phyloP scores from a whole-genome alignment of 2,113 vertebrate genomes.

The Nannospalax galili region DNA sequence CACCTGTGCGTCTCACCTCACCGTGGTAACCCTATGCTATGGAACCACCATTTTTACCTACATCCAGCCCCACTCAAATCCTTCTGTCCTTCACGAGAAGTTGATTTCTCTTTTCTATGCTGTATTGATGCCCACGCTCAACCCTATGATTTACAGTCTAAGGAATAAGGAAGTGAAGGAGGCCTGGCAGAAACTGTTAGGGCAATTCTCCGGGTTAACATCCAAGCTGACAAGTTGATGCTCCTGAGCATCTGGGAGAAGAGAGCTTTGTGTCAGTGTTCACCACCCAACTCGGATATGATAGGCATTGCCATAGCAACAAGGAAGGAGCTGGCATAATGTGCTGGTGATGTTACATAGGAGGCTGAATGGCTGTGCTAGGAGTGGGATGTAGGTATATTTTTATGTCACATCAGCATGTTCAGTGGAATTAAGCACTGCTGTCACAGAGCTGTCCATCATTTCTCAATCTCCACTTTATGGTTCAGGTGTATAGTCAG shows the following conservation, averaged over 20 bases:
- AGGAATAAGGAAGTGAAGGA: slow-evolving; percentile 56
- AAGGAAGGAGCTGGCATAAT: neutral
- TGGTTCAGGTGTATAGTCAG: neutral
- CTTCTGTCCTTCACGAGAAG: slow-evolving; percentile 51
- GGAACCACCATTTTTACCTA: slow-evolving; percentile 66
- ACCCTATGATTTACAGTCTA: slow-evolving; percentile 44
- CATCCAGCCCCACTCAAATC: slow-evolving; percentile 36
- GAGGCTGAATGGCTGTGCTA: neutral
- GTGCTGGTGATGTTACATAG: neutral
- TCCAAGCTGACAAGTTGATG: neutral
- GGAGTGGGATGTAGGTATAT: neutral
- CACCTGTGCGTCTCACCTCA: slow-evolving; percentile 59
- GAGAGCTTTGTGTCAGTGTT: neutral
- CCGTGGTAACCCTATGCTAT: slow-evolving; percentile 51
- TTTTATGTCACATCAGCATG: neutral
- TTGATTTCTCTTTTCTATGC: slow-evolving; percentile 61
- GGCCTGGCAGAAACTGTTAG: slow-evolving; percentile 23
- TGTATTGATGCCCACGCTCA: slow-evolving; percentile 51
- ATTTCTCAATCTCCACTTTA: neutral
- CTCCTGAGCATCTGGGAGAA: neutral
- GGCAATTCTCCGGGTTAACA: neutral
- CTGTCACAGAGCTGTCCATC: neutral
- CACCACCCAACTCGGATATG: neutral
- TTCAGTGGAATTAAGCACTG: neutral
- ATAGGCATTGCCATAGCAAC: neutral